These are phyloP conservation scores for Ptychochromis oligacanthus DNA, from an alignment of 2,113 vertebrate species.

Conservation along the genomic window DNA sequence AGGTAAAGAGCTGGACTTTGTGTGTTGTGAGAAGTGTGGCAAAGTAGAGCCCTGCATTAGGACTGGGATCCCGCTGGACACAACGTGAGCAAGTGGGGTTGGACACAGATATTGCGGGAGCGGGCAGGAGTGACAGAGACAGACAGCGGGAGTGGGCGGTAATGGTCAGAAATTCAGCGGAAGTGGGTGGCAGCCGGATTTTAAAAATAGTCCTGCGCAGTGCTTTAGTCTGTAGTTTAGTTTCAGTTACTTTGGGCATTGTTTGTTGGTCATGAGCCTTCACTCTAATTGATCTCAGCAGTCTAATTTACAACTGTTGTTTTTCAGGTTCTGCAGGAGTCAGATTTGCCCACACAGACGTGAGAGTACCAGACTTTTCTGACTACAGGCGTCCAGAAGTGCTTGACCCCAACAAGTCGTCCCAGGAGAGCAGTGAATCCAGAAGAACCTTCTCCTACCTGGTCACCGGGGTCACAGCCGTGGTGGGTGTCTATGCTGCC, in stretches of 20 bases:
- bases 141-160: too few species aligned
- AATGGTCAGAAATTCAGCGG: too few species aligned
- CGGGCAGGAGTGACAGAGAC: too few species aligned
- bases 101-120: too few species aligned
- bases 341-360: conserved; percentile 87
- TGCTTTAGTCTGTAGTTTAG: not conserved
- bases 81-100: too few species aligned
- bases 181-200: too few species aligned
- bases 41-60: too few species aligned
- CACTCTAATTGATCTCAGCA: not conserved
- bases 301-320: not conserved
- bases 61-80: too few species aligned
- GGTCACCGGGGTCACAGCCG: conserved; percentile 81
- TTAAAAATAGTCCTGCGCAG: too few species aligned
- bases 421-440: conserved; percentile 83
- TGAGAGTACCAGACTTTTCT: conserved; percentile 88
- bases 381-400: conserved; percentile 87
- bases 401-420: conserved; percentile 77
- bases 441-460: conserved; percentile 90
- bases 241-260: not conserved
- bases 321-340: conserved; percentile 79
- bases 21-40: too few species aligned
- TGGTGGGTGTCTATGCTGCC: conserved; percentile 84
- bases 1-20: too few species aligned
- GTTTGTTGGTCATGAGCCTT: accelerated